A percentile compares a stretch with the other conserved stretches of the same genome.
phyloP scores from a whole-genome alignment of 2,113 vertebrate genomes.

The Eptesicus fuscus region DNA sequence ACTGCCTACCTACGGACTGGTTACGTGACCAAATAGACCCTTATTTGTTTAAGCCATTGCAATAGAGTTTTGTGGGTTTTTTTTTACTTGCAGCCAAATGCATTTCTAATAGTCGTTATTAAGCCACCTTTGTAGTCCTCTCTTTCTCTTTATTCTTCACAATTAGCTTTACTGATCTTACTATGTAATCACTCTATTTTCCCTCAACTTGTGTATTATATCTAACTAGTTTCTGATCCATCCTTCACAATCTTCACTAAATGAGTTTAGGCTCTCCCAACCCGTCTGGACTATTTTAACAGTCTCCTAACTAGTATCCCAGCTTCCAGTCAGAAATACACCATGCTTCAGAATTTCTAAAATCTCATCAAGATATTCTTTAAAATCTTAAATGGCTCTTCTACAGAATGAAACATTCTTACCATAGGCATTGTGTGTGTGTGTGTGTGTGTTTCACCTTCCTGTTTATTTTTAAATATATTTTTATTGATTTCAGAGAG shows the following conservation, averaged over 20 bases:
- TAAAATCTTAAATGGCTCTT: neutral
- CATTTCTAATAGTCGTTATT: conserved; percentile 4
- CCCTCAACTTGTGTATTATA: neutral
- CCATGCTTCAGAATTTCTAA: neutral
- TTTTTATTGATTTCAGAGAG: neutral
- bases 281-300: neutral
- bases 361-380: neutral
- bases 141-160: neutral
- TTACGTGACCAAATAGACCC: neutral
- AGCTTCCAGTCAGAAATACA: neutral
- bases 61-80: neutral
- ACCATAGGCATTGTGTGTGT: no score
- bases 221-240: neutral
- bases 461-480: no score
- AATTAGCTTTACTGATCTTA: neutral
- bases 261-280: neutral
- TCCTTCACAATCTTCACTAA: neutral
- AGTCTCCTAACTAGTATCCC: neutral
- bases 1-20: neutral
- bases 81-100: neutral
- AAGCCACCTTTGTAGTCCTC: neutral
- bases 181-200: neutral
- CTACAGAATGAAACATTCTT: no score
- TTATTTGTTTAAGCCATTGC: neutral
- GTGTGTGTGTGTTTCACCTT: no score